Evolutionary conservation across 2,888 invertebrate species (phyloP).

Genomic region (Germaria angustata): DNA sequence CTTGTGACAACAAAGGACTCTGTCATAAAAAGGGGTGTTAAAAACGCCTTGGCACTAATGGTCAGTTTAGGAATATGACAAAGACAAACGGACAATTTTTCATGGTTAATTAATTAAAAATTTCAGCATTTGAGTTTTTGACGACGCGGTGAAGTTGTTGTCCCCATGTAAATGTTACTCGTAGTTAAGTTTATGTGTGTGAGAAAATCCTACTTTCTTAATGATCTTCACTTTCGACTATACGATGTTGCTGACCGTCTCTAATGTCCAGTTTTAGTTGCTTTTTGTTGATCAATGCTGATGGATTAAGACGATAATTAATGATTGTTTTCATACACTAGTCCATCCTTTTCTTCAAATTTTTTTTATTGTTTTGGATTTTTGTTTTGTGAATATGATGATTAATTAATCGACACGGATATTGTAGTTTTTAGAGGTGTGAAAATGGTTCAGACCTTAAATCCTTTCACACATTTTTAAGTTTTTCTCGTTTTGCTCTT

Average conservation of each 20-base stretch:
- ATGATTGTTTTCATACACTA: constrained; percentile 70
- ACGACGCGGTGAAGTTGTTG: neutral
- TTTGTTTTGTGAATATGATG: constrained; percentile 27
- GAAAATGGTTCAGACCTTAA: constrained; percentile 52
- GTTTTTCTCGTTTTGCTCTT: neutral
- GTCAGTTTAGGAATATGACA: constrained; percentile 71
- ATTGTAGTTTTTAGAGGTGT: constrained; percentile 55
- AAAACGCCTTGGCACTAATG: constrained; percentile 72
- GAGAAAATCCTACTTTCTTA: constrained; percentile 73
- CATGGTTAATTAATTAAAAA: constrained; percentile 76
- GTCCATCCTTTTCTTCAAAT: constrained; percentile 17
- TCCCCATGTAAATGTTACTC: constrained; percentile 1
- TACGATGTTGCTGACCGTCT: constrained; percentile 30
- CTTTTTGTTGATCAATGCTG: constrained; percentile 68
- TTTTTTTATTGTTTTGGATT: neutral
- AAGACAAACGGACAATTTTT: constrained; percentile 71
- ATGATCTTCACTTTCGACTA: constrained; percentile 62
- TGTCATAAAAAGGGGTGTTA: constrained; percentile 58
- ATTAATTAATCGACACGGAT: constrained; percentile 60
- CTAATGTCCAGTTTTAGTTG: constrained; percentile 64
- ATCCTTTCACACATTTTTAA: constrained; percentile 53
- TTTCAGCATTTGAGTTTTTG: constrained; percentile 44
- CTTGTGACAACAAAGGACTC: constrained; percentile 36
- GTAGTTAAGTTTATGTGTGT: constrained; percentile 71
- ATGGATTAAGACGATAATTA: constrained; percentile 76